Percentiles rank a stretch among this genome's conserved stretches.
phyloP scores from a whole-genome alignment of 2,113 vertebrate species.

The Cyanoliseus patagonus region DNA sequence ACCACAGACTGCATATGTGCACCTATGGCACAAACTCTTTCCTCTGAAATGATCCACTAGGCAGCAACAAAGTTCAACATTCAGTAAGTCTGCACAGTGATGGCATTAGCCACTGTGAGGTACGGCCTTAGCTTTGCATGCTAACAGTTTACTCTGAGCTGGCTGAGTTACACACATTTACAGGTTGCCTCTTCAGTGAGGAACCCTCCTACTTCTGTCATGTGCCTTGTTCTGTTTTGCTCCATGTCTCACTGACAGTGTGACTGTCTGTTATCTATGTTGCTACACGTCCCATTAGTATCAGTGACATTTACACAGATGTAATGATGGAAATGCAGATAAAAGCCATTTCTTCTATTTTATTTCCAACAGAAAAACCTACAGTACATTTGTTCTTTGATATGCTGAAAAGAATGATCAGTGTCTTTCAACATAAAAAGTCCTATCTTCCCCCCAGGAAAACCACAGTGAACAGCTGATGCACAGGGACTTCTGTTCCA shows the following conservation, averaged over 20 bases:
- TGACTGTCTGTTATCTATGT: neutral
- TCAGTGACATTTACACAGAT: neutral
- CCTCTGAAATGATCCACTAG: neutral
- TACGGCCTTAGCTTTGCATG: neutral
- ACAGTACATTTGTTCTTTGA: constrained; percentile 29
- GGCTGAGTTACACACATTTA: neutral
- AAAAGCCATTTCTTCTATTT: constrained; percentile 5
- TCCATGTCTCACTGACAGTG: neutral
- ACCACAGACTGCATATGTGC: neutral
- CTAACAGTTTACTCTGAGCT: neutral
- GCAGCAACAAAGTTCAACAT: neutral
- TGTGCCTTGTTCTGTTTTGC: neutral
- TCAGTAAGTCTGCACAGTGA: neutral
- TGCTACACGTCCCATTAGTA: neutral
- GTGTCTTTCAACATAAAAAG: neutral
- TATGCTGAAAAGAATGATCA: constrained; percentile 34
- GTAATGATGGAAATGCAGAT: constrained; percentile 1
- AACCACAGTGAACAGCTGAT: neutral
- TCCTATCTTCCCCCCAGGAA: neutral
- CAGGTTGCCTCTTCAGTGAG: neutral
- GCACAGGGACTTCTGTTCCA: neutral
- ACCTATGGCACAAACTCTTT: too few relatives aligned
- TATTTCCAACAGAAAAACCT: neutral
- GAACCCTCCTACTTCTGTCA: neutral
- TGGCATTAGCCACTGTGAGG: neutral